These are phyloP conservation scores for Cactoblastis cactorum DNA, from an alignment of 2,888 invertebrate species.

Conservation along the genomic window DNA sequence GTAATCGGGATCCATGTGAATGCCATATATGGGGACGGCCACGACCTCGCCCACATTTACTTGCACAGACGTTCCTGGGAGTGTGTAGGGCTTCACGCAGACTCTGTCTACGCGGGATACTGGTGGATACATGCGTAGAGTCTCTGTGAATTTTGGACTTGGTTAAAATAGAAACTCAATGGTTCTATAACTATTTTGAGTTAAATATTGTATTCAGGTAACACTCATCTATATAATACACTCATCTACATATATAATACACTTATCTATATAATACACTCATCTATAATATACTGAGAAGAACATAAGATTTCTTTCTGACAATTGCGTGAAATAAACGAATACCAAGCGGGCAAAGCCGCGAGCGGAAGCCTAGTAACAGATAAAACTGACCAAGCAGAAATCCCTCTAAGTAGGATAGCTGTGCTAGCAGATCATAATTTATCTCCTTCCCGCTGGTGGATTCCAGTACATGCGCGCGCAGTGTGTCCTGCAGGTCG, in stretches of 20 bases:
- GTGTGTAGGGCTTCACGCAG: conserved; percentile 74
- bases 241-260: too few species aligned
- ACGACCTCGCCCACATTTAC: conserved; percentile 68
- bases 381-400: conserved; percentile 35
- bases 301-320: too few species aligned
- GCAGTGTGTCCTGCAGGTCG: conserved; percentile 63
- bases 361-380: too few species aligned
- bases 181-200: too few species aligned
- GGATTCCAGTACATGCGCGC: conserved; percentile 43
- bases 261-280: too few species aligned
- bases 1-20: conserved; percentile 76
- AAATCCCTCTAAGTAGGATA: conserved; percentile 62
- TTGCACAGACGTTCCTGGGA: conserved; percentile 65
- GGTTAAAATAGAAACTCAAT: background rate
- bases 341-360: too few species aligned
- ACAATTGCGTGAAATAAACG: too few species aligned
- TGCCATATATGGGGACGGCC: conserved; percentile 63
- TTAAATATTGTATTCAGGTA: too few species aligned
- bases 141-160: conserved; percentile 69
- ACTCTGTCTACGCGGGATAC: conserved; percentile 71
- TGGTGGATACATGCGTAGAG: conserved; percentile 79
- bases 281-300: too few species aligned
- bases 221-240: too few species aligned
- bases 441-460: conserved; percentile 57
- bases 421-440: conserved; percentile 53